These are phyloP conservation scores for Volucella inanis DNA, from an alignment of 2,888 invertebrate genomes.

Conservation along the genomic window DNA sequence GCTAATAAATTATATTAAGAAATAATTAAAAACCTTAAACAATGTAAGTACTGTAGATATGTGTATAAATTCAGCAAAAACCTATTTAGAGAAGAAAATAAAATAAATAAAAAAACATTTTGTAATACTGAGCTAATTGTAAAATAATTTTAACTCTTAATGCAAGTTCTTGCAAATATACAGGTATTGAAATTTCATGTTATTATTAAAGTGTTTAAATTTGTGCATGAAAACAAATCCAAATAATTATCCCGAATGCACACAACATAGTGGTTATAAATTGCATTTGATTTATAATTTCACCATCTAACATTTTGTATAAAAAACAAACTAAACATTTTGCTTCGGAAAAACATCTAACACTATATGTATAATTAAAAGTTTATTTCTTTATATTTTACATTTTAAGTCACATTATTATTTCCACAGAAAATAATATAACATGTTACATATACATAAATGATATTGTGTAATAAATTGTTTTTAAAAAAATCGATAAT, in stretches of 20 bases:
- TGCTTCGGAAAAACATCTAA: not conserved
- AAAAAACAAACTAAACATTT: constrained; percentile 6
- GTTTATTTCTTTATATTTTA: constrained; percentile 17
- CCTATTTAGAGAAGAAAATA: constrained; percentile 44
- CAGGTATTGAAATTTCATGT: constrained; percentile 66
- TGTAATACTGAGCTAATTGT: constrained; percentile 73
- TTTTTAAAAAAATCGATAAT: constrained; percentile 63
- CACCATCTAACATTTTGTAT: constrained; percentile 60
- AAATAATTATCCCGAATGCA: constrained; percentile 50
- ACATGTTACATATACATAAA: constrained; percentile 59
- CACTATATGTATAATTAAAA: constrained; percentile 12
- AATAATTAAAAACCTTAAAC: constrained; percentile 54
- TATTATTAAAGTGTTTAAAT: constrained; percentile 53
- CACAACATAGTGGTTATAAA: constrained; percentile 42
- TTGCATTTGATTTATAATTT: constrained; percentile 49
- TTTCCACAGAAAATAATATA: constrained; percentile 57
- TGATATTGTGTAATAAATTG: constrained; percentile 71
- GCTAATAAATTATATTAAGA: constrained; percentile 49
- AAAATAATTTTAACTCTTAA: constrained; percentile 49
- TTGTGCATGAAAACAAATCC: constrained; percentile 35
- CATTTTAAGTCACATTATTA: constrained; percentile 41
- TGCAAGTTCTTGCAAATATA: constrained; percentile 69
- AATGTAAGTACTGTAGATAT: constrained; percentile 74
- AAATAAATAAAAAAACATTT: constrained; percentile 55
- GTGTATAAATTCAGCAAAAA: constrained; percentile 68